Percentiles rank a stretch among this genome's conserved stretches.
Conservation (phyloP, 2,113 vertebrate genomes). For the Petromus typicus region DNA sequence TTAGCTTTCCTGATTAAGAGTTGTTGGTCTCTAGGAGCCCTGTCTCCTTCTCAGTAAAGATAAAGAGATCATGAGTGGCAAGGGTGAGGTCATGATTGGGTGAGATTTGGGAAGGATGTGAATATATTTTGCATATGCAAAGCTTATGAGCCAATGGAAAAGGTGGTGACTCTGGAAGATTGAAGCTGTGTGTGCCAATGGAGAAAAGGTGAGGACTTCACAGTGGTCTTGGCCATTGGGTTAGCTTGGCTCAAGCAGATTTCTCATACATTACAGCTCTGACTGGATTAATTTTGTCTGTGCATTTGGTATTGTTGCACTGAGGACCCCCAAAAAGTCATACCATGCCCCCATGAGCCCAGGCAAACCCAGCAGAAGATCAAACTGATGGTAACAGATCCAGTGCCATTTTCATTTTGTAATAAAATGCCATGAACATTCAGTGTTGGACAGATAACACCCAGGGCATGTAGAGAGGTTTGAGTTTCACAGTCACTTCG, state of each 20-base stretch:
- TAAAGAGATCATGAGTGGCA: neutral
- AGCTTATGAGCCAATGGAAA: neutral
- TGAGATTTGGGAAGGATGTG: neutral
- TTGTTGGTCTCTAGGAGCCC: neutral
- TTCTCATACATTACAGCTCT: neutral
- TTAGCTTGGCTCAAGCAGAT: neutral
- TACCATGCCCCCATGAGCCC: neutral
- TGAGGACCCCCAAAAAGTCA: neutral
- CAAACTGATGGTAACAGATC: neutral
- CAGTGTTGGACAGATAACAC: neutral
- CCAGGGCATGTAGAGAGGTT: neutral
- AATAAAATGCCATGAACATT: neutral
- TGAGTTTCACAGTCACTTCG: neutral
- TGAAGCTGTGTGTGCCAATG: neutral
- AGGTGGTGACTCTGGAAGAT: neutral
- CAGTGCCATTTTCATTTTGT: neutral
- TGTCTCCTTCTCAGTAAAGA: neutral
- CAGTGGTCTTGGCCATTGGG: neutral
- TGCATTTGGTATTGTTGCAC: neutral
- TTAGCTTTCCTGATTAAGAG: neutral
- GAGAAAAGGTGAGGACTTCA: neutral
- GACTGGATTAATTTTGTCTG: neutral
- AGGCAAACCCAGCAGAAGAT: neutral
- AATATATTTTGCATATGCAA: neutral
- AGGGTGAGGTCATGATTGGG: neutral